These are phyloP conservation scores for Vultur gryphus DNA, from an alignment of 2,797 vertebrate species.

Conservation along the genomic window DNA sequence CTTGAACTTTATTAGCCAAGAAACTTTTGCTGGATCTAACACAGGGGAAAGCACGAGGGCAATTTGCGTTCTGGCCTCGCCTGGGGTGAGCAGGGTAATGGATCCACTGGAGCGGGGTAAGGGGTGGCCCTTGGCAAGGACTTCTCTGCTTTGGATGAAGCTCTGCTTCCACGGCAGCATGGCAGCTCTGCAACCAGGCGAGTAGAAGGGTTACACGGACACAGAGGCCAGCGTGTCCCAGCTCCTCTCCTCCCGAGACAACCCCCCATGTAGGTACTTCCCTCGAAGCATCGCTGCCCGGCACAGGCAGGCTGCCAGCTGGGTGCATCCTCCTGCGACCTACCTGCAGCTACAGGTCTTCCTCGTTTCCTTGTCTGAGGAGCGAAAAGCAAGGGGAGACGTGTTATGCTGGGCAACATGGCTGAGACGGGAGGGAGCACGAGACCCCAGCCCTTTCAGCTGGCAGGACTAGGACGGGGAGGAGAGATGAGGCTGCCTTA, in stretches of 20 bases:
- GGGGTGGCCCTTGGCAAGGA: slow-evolving; percentile 2
- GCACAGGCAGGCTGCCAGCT: background rate
- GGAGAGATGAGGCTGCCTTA: background rate
- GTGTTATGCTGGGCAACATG: accelerated
- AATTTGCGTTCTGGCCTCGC: background rate
- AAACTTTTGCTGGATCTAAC: background rate
- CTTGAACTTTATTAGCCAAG: slow-evolving; percentile 53
- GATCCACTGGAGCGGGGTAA: slow-evolving; percentile 23
- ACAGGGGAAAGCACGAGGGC: slow-evolving; percentile 8
- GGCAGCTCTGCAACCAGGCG: background rate
- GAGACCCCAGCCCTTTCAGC: background rate
- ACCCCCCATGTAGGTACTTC: accelerated
- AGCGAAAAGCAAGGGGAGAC: background rate
- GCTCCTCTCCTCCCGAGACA: background rate
- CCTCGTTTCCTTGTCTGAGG: slow-evolving; percentile 7
- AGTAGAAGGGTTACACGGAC: background rate
- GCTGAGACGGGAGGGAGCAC: accelerated
- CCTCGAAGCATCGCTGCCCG: accelerated
- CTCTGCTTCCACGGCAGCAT: background rate
- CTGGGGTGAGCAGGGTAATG: background rate
- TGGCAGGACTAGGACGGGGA: background rate
- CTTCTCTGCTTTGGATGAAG: background rate
- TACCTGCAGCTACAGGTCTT: slow-evolving; percentile 46
- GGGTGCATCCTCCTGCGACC: background rate
- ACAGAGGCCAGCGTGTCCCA: background rate